Percentiles rank a stretch among this genome's conserved stretches.
phyloP scores from a whole-genome alignment of 2,888 invertebrate species.

The Lepeophtheirus nordmannii region DNA sequence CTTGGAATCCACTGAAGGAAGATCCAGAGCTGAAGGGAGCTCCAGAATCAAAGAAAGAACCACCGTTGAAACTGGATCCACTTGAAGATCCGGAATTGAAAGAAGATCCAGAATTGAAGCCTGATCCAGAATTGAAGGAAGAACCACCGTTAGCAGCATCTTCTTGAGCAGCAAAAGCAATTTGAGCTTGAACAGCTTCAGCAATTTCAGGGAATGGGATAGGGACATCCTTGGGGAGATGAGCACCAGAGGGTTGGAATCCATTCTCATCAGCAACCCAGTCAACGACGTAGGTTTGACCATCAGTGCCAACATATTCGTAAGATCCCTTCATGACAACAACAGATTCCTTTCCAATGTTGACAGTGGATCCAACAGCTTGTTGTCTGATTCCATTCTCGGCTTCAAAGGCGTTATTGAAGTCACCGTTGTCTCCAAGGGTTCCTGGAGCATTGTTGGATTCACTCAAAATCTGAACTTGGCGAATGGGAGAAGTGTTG shows the following conservation, averaged over 20 bases:
- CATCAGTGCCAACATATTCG: conserved; percentile 20
- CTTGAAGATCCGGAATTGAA: too few relatives aligned
- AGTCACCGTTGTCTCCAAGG: not conserved
- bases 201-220: too few relatives aligned
- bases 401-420: conserved; percentile 20
- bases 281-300: conserved; percentile 9
- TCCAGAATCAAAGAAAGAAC: too few relatives aligned
- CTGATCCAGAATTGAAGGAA: not conserved
- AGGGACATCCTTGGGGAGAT: conserved; percentile 19
- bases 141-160: conserved; percentile 4
- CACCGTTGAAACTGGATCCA: too few relatives aligned
- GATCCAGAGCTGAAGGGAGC: too few relatives aligned
- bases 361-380: conserved; percentile 9
- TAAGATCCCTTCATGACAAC: conserved; percentile 22
- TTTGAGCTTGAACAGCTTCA: conserved; percentile 21
- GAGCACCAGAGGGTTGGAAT: conserved; percentile 6
- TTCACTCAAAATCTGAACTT: too few relatives aligned
- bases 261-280: conserved; percentile 24
- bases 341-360: conserved; percentile 9
- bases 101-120: not conserved
- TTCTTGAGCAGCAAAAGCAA: conserved; percentile 23
- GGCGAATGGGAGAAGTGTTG: too few relatives aligned
- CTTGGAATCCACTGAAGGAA: too few relatives aligned
- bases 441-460: not conserved
- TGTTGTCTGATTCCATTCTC: conserved; percentile 19